Conservation (phyloP, 2,797 vertebrate genomes). For the Pipistrellus nathusii region DNA sequence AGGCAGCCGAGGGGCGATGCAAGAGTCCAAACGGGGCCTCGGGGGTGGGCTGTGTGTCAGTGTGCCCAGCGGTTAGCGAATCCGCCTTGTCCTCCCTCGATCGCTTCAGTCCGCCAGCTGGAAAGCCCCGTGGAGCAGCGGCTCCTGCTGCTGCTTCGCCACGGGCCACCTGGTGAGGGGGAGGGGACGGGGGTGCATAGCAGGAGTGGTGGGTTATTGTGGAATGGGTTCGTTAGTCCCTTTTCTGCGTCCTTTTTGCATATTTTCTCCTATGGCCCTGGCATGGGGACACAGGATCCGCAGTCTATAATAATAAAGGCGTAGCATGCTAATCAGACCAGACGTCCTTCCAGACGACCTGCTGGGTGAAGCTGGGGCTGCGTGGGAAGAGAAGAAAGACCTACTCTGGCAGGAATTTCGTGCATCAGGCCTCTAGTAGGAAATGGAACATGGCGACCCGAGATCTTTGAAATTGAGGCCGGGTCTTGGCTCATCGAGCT, state of each 20-base stretch:
- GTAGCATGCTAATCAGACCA: no score
- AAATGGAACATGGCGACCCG: neutral
- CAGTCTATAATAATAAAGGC: no score
- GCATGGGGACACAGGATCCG: neutral
- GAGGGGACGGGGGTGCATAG: fast-evolving
- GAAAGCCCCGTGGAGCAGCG: fast-evolving
- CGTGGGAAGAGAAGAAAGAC: no score
- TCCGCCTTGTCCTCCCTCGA: fast-evolving
- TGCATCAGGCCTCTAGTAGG: neutral
- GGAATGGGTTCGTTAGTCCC: neutral
- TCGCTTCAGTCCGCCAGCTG: neutral
- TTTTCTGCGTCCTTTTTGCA: neutral
- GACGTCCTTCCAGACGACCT: no score
- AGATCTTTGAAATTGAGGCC: neutral
- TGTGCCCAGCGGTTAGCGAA: fast-evolving
- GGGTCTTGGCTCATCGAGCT: neutral
- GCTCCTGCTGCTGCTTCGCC: no score
- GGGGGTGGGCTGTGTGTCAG: fast-evolving
- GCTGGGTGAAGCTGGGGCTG: no score
- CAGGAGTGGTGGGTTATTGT: fast-evolving
- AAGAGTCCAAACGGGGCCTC: fast-evolving
- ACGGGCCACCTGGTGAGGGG: fast-evolving
- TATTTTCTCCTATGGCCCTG: neutral
- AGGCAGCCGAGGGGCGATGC: fast-evolving
- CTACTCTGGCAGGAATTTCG: no score